phyloP scores from a whole-genome alignment of 1,140 invertebrate genomes.

The Trachelipus rathkii region DNA sequence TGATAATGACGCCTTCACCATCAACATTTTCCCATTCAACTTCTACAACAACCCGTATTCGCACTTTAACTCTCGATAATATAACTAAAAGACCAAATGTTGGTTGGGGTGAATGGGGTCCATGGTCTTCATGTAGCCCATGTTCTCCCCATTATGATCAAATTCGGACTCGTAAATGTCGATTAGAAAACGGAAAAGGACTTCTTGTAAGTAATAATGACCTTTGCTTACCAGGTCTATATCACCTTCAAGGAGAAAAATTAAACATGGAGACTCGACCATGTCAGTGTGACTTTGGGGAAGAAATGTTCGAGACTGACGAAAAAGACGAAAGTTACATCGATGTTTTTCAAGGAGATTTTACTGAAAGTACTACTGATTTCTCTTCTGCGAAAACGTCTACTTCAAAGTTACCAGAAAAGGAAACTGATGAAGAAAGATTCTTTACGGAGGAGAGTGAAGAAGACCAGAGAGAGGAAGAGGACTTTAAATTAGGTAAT shows the following conservation, averaged over 20 bases:
- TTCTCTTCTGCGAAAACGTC: constrained; percentile 6
- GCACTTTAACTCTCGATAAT: constrained; percentile 47
- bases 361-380: neutral
- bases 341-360: neutral
- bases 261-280: constrained; percentile 39
- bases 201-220: constrained; percentile 43
- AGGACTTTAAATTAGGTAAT: neutral
- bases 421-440: neutral
- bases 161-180: constrained; percentile 43
- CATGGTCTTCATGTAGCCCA: constrained; percentile 45
- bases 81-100: constrained; percentile 44
- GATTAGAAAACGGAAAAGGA: constrained; percentile 40
- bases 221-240: constrained; percentile 37
- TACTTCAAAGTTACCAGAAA: constrained; percentile 24
- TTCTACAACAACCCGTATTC: constrained; percentile 42
- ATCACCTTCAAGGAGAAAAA: constrained; percentile 32
- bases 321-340: neutral
- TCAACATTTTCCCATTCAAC: constrained; percentile 21
- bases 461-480: neutral
- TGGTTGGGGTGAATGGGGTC: constrained; percentile 45
- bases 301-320: constrained; percentile 11
- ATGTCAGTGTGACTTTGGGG: constrained; percentile 34
- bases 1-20: constrained; percentile 1
- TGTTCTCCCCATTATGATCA: constrained; percentile 41
- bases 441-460: neutral